Evolutionary conservation across 2,113 vertebrate species (phyloP).

Genomic region (Bufo bufo): DNA sequence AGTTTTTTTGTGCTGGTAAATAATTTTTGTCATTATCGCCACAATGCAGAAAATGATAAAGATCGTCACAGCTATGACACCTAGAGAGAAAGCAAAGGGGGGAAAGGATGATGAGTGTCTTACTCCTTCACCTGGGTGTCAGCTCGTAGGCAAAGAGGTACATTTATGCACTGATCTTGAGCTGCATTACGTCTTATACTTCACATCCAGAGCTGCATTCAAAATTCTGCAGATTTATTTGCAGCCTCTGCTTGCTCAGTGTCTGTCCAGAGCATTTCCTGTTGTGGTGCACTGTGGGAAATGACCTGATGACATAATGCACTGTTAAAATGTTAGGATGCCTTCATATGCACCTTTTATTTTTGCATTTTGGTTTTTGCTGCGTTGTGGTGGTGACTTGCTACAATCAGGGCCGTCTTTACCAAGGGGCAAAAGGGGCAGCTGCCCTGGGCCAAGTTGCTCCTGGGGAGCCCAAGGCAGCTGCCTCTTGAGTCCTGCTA

Average conservation of each 20-base stretch:
- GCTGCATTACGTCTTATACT: neutral
- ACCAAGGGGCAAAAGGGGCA: too few species aligned
- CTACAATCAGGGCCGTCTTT: too few species aligned
- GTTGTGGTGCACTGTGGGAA: neutral
- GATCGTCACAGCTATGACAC: slow-evolving; percentile 89
- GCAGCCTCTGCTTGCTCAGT: neutral
- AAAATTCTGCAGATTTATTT: neutral
- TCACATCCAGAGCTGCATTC: neutral
- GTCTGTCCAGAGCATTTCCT: neutral
- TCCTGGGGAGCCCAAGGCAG: too few species aligned
- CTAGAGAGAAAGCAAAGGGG: slow-evolving; percentile 65
- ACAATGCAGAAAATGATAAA: slow-evolving; percentile 87
- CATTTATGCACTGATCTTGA: neutral
- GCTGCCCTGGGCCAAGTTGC: too few species aligned
- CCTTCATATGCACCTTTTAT: too few species aligned
- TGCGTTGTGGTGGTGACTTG: too few species aligned
- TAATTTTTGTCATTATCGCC: slow-evolving; percentile 85
- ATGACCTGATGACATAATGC: neutral
- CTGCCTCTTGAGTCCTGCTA: too few species aligned
- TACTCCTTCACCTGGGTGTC: neutral
- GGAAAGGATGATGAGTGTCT: neutral
- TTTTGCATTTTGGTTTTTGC: too few species aligned
- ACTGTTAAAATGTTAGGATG: neutral
- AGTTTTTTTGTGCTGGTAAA: slow-evolving; percentile 88
- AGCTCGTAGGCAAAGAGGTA: neutral